Evolutionary conservation across 2,888 invertebrate species (phyloP).

Genomic region (Caenorhabditis auriculariae): DNA sequence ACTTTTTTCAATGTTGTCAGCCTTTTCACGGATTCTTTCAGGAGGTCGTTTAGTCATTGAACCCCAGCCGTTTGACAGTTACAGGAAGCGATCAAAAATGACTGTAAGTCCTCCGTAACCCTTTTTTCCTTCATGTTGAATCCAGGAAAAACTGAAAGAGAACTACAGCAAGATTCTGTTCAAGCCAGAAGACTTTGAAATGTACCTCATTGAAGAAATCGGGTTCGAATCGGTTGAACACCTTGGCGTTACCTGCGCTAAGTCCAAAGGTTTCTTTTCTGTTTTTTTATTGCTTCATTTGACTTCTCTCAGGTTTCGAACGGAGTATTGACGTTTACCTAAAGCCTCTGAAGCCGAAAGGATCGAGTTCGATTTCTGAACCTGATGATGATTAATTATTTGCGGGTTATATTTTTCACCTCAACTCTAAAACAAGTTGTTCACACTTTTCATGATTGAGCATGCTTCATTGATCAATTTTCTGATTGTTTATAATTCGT

Average conservation of each 20-base stretch:
- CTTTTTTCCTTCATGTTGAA: not conserved
- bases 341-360: conserved; percentile 25
- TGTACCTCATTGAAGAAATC: conserved; percentile 75
- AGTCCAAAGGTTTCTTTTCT: conserved; percentile 39
- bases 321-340: conserved; percentile 44
- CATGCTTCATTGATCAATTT: no score
- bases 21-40: conserved; percentile 68
- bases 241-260: conserved; percentile 43
- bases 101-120: conserved; percentile 24
- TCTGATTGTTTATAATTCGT: no score
- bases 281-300: not conserved
- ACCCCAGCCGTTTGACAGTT: conserved; percentile 92
- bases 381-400: not conserved
- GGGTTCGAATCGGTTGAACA: conserved; percentile 54
- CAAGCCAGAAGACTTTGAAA: conserved; percentile 87
- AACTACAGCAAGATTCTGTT: conserved; percentile 81
- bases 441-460: no score
- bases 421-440: no score
- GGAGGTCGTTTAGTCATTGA: conserved; percentile 91
- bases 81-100: conserved; percentile 68
- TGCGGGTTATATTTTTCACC: not conserved
- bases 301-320: conserved; percentile 33
- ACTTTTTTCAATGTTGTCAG: not conserved
- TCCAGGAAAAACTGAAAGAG: conserved; percentile 44
- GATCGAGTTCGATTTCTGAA: not conserved